These are phyloP conservation scores for Carlito syrichta DNA, from an alignment of 2,113 vertebrate genomes.

Conservation along the genomic window DNA sequence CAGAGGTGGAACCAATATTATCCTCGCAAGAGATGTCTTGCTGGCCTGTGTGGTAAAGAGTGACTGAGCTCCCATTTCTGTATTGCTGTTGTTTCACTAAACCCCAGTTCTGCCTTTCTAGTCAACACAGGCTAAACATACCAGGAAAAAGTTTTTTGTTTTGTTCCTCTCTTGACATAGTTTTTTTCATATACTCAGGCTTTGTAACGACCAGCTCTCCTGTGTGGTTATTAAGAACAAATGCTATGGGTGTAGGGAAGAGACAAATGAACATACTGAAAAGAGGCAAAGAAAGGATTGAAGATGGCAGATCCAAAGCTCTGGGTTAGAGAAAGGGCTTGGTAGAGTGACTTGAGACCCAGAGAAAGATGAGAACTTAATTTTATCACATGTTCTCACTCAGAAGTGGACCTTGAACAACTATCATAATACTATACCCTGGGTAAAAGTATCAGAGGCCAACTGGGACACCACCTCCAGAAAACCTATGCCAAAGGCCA, in stretches of 20 bases:
- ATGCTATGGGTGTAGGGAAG: background rate
- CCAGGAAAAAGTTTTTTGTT: background rate
- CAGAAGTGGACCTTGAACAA: too few species aligned
- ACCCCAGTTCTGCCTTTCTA: background rate
- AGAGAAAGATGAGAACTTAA: background rate
- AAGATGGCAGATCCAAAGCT: background rate
- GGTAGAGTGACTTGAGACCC: background rate
- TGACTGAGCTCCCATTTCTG: constrained; percentile 29
- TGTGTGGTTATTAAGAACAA: background rate
- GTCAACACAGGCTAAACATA: background rate
- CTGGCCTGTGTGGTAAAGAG: constrained; percentile 5
- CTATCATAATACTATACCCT: too few species aligned
- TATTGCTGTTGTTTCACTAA: background rate
- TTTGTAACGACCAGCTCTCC: background rate
- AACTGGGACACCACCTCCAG: background rate
- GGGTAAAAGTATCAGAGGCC: background rate
- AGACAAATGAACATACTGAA: background rate
- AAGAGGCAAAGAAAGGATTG: background rate
- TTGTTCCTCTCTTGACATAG: background rate
- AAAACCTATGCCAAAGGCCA: background rate
- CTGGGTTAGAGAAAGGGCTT: background rate
- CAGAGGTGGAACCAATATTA: constrained; percentile 31
- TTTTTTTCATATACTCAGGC: background rate
- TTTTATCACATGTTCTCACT: too few species aligned
- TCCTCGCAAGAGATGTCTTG: background rate